These are phyloP conservation scores for Chaetophractus vellerosus DNA, from an alignment of 2,797 vertebrate species.

Conservation along the genomic window DNA sequence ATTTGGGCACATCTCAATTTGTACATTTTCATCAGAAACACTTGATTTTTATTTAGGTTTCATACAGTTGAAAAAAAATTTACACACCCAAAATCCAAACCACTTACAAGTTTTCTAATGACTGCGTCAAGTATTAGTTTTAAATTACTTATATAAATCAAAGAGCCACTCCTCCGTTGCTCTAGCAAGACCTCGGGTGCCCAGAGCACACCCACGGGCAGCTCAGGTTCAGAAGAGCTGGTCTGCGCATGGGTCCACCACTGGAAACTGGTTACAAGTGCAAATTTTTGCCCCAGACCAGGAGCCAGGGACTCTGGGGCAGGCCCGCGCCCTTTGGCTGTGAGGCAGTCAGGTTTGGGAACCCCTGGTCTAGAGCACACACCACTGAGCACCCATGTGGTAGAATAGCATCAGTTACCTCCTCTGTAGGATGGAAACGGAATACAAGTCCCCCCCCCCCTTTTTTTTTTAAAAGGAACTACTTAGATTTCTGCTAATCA, in stretches of 20 bases:
- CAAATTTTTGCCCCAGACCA: background rate
- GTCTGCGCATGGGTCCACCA: background rate
- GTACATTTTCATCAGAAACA: background rate
- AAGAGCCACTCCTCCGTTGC: too few relatives aligned
- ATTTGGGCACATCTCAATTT: background rate
- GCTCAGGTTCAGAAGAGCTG: background rate
- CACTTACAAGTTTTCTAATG: background rate
- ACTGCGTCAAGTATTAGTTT: background rate
- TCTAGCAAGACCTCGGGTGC: too few relatives aligned
- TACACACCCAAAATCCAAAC: background rate
- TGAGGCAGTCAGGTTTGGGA: accelerated
- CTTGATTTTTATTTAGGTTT: background rate
- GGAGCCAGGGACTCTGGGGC: accelerated
- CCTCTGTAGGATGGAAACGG: background rate
- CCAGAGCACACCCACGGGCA: accelerated
- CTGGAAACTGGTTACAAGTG: background rate
- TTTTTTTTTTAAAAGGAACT: too few relatives aligned
- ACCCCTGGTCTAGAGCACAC: background rate
- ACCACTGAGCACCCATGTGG: accelerated
- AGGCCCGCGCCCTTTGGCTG: accelerated
- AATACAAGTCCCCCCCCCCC: background rate
- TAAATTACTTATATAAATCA: background rate
- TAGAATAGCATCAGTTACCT: background rate
- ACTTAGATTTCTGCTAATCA: background rate
- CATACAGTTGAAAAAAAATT: background rate